Conservation (phyloP, 1,140 invertebrate genomes). For the Notospermus geniculatus region DNA sequence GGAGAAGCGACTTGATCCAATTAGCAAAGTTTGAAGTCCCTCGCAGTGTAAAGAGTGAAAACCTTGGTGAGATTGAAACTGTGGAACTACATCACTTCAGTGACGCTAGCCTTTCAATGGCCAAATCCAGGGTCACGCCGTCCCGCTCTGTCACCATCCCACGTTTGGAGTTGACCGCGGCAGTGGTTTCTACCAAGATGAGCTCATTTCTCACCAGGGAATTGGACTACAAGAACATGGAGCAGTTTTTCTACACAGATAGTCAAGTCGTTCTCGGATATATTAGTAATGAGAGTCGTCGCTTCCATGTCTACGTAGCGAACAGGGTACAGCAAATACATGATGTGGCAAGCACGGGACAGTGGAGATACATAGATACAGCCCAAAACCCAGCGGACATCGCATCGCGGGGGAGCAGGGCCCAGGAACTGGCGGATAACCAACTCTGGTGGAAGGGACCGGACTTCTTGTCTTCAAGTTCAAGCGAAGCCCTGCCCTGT, state of each 20-base stretch:
- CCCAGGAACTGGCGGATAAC: not conserved
- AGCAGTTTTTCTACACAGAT: constrained; percentile 18
- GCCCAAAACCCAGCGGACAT: not conserved
- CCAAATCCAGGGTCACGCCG: constrained; percentile 24
- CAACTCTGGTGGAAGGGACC: not conserved
- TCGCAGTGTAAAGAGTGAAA: not conserved
- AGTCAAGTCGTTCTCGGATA: constrained; percentile 20
- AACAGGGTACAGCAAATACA: not conserved
- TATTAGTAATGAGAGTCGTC: constrained; percentile 13
- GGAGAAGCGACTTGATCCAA: not conserved
- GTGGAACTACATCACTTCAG: constrained; percentile 19
- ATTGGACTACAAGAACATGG: not conserved
- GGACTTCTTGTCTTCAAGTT: not conserved
- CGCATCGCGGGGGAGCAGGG: not conserved
- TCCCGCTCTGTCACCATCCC: constrained; percentile 19
- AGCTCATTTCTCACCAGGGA: not conserved
- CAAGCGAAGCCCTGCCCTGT: not conserved
- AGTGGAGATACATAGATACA: not conserved
- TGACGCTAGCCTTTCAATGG: constrained; percentile 18
- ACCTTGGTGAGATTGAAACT: not conserved
- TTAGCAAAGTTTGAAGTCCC: not conserved
- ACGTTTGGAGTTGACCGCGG: constrained; percentile 19
- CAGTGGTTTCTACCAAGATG: constrained; percentile 9
- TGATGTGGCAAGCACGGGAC: not conserved
- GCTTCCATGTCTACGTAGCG: constrained; percentile 14